These are phyloP conservation scores for Fistularia commersonii DNA, from an alignment of 2,797 vertebrate genomes.

Conservation along the genomic window DNA sequence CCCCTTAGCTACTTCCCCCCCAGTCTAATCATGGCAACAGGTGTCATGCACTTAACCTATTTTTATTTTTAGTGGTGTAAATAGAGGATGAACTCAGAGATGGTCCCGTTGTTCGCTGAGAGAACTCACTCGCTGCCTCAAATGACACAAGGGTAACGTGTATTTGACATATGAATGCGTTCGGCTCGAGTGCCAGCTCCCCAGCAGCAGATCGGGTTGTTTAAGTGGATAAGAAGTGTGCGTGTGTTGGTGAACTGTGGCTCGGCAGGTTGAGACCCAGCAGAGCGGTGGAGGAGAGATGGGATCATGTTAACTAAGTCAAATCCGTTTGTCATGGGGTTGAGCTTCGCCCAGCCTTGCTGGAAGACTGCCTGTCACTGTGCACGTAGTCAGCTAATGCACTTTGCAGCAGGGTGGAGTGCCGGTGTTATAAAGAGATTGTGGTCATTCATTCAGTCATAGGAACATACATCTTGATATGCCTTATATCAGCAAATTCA, in stretches of 20 bases:
- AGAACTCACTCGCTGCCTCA: conserved; percentile 16
- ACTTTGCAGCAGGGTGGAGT: conserved; percentile 5
- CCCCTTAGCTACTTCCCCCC: conserved; percentile 35
- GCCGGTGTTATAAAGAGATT: conserved; percentile 6
- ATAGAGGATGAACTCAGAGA: conserved; percentile 41
- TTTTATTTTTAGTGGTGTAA: conserved; percentile 67
- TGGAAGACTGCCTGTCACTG: conserved; percentile 23
- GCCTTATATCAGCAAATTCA: no score
- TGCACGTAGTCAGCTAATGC: conserved; percentile 43
- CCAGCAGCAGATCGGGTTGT: conserved; percentile 21
- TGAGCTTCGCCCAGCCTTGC: conserved; percentile 11
- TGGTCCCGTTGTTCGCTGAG: conserved; percentile 10
- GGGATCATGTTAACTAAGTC: conserved; percentile 50
- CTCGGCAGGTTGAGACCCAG: conserved; percentile 15
- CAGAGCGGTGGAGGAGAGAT: conserved; percentile 31
- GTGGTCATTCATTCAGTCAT: conserved; percentile 11
- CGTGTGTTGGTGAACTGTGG: conserved; percentile 8
- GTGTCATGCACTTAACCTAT: conserved; percentile 59
- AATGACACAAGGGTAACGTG: no score
- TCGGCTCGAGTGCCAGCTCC: not conserved
- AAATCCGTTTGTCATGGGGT: conserved; percentile 35
- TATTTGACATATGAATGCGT: conserved; percentile 7
- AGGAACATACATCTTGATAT: conserved; percentile 14
- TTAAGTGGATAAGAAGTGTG: conserved; percentile 49
- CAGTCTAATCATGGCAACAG: conserved; percentile 65